These are phyloP conservation scores for Triplophysa rosa DNA, from an alignment of 2,113 vertebrate genomes.

Conservation along the genomic window DNA sequence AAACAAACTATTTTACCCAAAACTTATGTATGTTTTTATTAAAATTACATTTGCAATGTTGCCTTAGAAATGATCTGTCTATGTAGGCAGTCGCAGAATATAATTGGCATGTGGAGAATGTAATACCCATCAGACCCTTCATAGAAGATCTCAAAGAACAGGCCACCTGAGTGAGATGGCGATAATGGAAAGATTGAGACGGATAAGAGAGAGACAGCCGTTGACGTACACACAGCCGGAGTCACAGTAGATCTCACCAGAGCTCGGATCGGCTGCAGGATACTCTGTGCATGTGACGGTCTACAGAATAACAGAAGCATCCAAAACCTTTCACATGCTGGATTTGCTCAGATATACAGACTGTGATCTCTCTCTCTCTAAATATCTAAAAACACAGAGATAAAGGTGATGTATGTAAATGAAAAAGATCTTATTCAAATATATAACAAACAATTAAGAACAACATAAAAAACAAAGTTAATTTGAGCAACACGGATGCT, in stretches of 20 bases:
- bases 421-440: too few species aligned
- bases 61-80: neutral
- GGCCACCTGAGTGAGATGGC: neutral
- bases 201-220: neutral
- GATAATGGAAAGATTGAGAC: slow-evolving; percentile 44
- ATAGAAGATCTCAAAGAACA: slow-evolving; percentile 13
- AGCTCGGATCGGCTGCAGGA: slow-evolving; percentile 13
- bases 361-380: too few species aligned
- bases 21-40: neutral
- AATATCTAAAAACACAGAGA: too few species aligned
- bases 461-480: too few species aligned
- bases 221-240: slow-evolving; percentile 8
- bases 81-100: neutral
- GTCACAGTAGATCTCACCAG: slow-evolving; percentile 25
- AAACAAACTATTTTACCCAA: too few species aligned
- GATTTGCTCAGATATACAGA: too few species aligned
- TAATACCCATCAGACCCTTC: neutral
- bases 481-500: too few species aligned
- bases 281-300: slow-evolving; percentile 9
- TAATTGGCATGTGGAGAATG: neutral
- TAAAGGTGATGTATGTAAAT: too few species aligned
- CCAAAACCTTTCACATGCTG: neutral
- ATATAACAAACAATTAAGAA: too few species aligned
- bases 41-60: neutral
- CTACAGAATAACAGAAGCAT: neutral